Evolutionary conservation across 1,140 invertebrate genomes (phyloP).

Genomic region (Ceratosolen fusciceps): DNA sequence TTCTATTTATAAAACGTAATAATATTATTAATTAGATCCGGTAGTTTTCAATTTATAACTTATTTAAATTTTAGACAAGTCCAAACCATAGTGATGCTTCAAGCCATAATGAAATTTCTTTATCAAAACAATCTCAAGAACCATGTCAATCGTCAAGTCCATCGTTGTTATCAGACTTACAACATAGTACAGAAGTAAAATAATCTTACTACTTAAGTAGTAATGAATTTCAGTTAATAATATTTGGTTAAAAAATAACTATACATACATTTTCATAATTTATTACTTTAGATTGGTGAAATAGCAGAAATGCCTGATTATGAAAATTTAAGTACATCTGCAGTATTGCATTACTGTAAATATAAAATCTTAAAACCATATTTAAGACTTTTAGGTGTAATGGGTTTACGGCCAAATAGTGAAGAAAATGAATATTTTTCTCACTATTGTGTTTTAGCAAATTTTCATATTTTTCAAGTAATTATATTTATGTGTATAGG

Average conservation of each 20-base stretch:
- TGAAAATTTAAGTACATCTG: constrained; percentile 79
- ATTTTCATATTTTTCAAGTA: constrained; percentile 79
- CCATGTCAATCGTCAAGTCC: constrained; percentile 55
- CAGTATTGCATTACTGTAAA: constrained; percentile 83
- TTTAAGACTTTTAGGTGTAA: constrained; percentile 79
- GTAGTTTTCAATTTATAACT: not conserved
- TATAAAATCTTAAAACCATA: constrained; percentile 84
- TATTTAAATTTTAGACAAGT: constrained; percentile 55
- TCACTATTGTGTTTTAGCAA: constrained; percentile 74
- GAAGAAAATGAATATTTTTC: constrained; percentile 75
- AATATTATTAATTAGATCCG: constrained; percentile 24
- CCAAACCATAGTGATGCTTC: constrained; percentile 53
- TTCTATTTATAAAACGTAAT: not conserved
- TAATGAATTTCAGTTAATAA: constrained; percentile 1
- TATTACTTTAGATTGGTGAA: constrained; percentile 75
- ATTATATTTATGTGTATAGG: constrained; percentile 78
- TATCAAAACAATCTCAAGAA: constrained; percentile 54
- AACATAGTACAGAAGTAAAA: constrained; percentile 67
- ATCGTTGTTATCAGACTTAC: constrained; percentile 64
- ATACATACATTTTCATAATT: not conserved
- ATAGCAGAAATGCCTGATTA: constrained; percentile 77
- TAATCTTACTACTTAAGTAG: not conserved
- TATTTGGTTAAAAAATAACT: not conserved
- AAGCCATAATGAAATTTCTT: constrained; percentile 56
- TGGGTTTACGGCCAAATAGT: constrained; percentile 80